Percentiles rank a stretch among this genome's conserved stretches.
Evolutionary conservation across 2,888 invertebrate genomes (phyloP).

Genomic region (Napeogenes inachia): DNA sequence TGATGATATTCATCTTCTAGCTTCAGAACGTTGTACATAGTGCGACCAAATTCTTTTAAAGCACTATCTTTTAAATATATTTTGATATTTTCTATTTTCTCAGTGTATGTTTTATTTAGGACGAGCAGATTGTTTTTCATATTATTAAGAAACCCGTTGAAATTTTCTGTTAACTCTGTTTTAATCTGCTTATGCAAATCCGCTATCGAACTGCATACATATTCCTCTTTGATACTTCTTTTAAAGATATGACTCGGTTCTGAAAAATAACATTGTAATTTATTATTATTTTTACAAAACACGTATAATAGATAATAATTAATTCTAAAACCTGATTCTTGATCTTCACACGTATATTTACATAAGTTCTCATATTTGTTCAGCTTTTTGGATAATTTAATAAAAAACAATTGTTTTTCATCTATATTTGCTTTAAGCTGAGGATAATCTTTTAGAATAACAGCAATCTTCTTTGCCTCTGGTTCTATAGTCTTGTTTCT

Average conservation of each 20-base stretch:
- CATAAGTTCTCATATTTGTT: slow-evolving; percentile 35
- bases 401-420: slow-evolving; percentile 15
- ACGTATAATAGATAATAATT: not conserved
- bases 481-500: slow-evolving; percentile 33
- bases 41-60: slow-evolving; percentile 37
- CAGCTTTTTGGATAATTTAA: slow-evolving; percentile 18
- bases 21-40: slow-evolving; percentile 45
- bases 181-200: slow-evolving; percentile 32
- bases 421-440: slow-evolving; percentile 26
- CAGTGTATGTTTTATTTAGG: slow-evolving; percentile 22
- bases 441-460: slow-evolving; percentile 29
- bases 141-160: slow-evolving; percentile 13
- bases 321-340: slow-evolving; percentile 19
- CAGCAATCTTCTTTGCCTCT: slow-evolving; percentile 25
- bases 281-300: not conserved
- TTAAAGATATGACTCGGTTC: slow-evolving; percentile 15
- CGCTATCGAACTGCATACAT: slow-evolving; percentile 38
- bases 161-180: slow-evolving; percentile 28
- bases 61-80: slow-evolving; percentile 38
- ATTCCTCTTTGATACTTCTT: slow-evolving; percentile 18
- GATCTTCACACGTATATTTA: slow-evolving; percentile 33
- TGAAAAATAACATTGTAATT: slow-evolving; percentile 14
- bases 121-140: slow-evolving; percentile 17
- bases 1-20: slow-evolving; percentile 45
- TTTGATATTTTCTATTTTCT: slow-evolving; percentile 31